Evolutionary conservation across 35 echinoderm and acorn worm genomes (phyloP).

Genomic region (Amphiura filiformis): DNA sequence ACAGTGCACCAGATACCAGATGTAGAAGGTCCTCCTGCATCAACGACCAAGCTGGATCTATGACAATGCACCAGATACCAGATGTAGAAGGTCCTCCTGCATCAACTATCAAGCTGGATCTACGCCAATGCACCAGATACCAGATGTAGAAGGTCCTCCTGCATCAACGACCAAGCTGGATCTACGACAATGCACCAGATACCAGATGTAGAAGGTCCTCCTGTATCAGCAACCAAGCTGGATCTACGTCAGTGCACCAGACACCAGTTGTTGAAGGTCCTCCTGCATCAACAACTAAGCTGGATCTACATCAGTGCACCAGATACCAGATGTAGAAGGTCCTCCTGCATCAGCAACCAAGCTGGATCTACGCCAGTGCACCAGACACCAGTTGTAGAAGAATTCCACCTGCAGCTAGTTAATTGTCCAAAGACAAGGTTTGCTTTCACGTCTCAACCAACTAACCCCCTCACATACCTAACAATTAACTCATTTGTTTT

Average conservation of each 20-base stretch:
- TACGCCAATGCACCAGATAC: slow-evolving; percentile 23
- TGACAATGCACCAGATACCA: slow-evolving; percentile 34
- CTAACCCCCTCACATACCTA: too few relatives aligned
- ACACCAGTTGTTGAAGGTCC: slow-evolving; percentile 22
- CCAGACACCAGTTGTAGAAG: slow-evolving; percentile 24
- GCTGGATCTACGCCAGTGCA: slow-evolving; percentile 18
- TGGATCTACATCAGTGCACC: slow-evolving; percentile 15
- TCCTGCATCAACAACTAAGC: not conserved
- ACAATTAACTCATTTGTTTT: too few relatives aligned
- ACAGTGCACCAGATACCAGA: slow-evolving; percentile 35
- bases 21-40: slow-evolving; percentile 15
- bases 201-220: slow-evolving; percentile 33
- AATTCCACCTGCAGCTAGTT: not conserved
- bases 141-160: slow-evolving; percentile 32
- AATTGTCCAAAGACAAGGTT: not conserved
- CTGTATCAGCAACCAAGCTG: not conserved
- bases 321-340: slow-evolving; percentile 28
- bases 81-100: slow-evolving; percentile 19
- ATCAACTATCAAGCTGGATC: slow-evolving; percentile 25
- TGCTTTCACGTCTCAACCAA: too few relatives aligned
- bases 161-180: slow-evolving; percentile 21
- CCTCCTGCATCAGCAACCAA: not conserved
- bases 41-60: slow-evolving; percentile 24
- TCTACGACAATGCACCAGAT: slow-evolving; percentile 17
- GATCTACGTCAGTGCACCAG: slow-evolving; percentile 15